Evolutionary conservation across 2,113 vertebrate genomes (phyloP).

Genomic region (Monopterus albus): DNA sequence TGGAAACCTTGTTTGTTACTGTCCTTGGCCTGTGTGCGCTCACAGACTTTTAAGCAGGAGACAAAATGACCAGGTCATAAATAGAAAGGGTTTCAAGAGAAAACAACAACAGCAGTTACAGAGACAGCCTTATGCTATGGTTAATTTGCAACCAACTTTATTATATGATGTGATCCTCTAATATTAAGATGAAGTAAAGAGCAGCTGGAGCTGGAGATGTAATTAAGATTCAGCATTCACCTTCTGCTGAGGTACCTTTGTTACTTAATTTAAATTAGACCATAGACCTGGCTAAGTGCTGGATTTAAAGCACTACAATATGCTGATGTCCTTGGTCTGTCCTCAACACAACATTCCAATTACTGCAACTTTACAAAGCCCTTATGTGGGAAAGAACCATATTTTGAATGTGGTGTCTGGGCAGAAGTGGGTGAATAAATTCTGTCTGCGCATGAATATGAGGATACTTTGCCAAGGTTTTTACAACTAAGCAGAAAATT

Average conservation of each 20-base stretch:
- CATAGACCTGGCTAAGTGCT: constrained; percentile 54
- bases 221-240: constrained; percentile 80
- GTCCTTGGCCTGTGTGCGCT: not conserved
- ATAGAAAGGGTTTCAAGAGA: constrained; percentile 9
- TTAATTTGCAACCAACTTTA: constrained; percentile 55
- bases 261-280: constrained; percentile 73
- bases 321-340: constrained; percentile 72
- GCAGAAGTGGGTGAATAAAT: not conserved
- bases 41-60: not conserved
- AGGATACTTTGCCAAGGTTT: not conserved
- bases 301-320: constrained; percentile 35
- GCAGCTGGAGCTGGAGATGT: constrained; percentile 69
- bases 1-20: not conserved
- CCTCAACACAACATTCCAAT: constrained; percentile 58
- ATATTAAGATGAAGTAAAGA: constrained; percentile 78
- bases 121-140: constrained; percentile 24
- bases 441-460: not conserved
- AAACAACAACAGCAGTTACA: constrained; percentile 1
- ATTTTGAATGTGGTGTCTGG: constrained; percentile 5
- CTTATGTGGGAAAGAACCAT: constrained; percentile 34
- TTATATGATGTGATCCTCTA: constrained; percentile 60
- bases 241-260: constrained; percentile 72
- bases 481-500: not conserved
- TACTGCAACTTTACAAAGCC: constrained; percentile 46
- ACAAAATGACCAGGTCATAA: constrained; percentile 14